phyloP scores from a whole-genome alignment of 2,797 vertebrate species.

The Ctenopoma kingsleyae region DNA sequence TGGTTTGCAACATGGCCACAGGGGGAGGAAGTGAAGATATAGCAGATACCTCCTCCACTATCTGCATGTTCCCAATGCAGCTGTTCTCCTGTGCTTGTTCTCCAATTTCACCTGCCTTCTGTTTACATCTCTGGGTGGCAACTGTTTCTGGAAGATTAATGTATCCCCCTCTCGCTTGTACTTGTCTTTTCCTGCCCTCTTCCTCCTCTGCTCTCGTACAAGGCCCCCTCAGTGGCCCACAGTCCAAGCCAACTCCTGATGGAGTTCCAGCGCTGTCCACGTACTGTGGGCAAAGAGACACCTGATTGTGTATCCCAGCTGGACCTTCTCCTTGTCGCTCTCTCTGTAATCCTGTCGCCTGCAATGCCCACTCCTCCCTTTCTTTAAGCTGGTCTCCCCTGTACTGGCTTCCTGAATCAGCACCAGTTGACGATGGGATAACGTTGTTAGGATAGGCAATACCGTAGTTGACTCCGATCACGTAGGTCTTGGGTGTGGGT shows the following conservation, averaged over 20 bases:
- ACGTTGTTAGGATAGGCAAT: conserved; percentile 90
- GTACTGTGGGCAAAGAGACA: conserved; percentile 39
- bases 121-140: conserved; percentile 88
- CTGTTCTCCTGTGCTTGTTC: conserved; percentile 80
- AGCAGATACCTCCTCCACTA: conserved; percentile 92
- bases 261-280: conserved; percentile 57
- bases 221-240: conserved; percentile 44
- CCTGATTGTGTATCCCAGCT: conserved; percentile 34
- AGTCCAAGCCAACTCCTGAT: conserved; percentile 52
- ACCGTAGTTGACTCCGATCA: conserved; percentile 93
- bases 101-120: conserved; percentile 91
- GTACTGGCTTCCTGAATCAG: conserved; percentile 82
- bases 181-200: conserved; percentile 29
- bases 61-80: conserved; percentile 91
- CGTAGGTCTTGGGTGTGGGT: conserved; percentile 87
- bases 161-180: conserved; percentile 65
- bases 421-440: conserved; percentile 83
- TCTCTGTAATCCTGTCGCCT: conserved; percentile 85
- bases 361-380: conserved; percentile 83
- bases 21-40: conserved; percentile 88
- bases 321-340: conserved; percentile 56
- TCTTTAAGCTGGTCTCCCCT: conserved; percentile 69
- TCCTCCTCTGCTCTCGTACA: conserved; percentile 54
- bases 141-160: conserved; percentile 79
- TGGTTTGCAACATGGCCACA: conserved; percentile 93